Evolutionary conservation across 35 echinoderm and acorn worm genomes (phyloP), one percentile per base, ranked within the genome.

Genomic region (Chiridota heheva): DNA sequence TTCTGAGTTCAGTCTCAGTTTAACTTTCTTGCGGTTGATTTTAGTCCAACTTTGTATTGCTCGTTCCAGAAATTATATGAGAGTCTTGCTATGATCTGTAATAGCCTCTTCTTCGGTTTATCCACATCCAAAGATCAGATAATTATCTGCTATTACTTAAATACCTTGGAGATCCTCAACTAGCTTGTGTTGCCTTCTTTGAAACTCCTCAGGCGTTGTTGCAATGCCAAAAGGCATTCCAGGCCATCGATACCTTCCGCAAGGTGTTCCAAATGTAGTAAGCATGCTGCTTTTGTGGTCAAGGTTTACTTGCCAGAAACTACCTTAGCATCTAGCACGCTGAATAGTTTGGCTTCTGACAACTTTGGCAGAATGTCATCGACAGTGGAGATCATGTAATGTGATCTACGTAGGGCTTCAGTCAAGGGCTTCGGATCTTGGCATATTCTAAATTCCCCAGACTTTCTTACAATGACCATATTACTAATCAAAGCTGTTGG

Each of bases 171-270:
- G 86, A 3, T 61, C 84, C 12, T 68, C 18, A 20, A 80, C 2
- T 1, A 68, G 36, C 36, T 67, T 60, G 27, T 80, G 58, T 35
- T 69, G 40, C 27, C 43, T 35, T 69, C 74, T 20, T 40, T 87
- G 84, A 27, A 25, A 87, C 45, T 79, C 84, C 41, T 87, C 74
- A 2, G 84, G 84, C 20, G 73, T 61, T 48, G 73, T 36, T n/a
- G 26, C 13, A 46, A 87, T 87, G 4, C 84, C 73, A 53, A 87
- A 79, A 37, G 73, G 73, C 84, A 87, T 87, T n/a, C 86, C 13
- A 17, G 47, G 53, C 16, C 47, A 89, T 28, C 86, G 34, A 40
- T 72, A 89, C 28, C 77, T 33, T 22, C 77, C 67, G 24, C 70
- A 82, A 16, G 86, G 77, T 63, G 86, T 82, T 44, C 64, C 18